Percentiles rank a stretch among this genome's conserved stretches.
Conservation (phyloP, 2,113 vertebrate genomes). For the Podarcis cretensis region DNA sequence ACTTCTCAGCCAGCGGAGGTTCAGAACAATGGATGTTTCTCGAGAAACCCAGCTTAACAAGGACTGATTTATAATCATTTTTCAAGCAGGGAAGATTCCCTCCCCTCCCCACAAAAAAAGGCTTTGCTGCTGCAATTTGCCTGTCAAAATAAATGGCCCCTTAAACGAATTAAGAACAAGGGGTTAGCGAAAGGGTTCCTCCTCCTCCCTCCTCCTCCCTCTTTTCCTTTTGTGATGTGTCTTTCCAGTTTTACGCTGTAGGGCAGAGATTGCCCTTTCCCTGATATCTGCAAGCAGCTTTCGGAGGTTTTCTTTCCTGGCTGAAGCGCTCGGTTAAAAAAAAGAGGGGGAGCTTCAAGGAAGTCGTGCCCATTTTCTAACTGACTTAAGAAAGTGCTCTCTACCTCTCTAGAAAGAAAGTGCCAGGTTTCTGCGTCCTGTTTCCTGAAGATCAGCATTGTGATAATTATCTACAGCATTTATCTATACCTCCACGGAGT, state of each 20-base stretch:
- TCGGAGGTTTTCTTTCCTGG: no score
- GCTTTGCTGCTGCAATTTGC: background rate
- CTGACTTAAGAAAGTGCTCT: background rate
- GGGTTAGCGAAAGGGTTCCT: background rate
- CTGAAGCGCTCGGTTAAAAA: no score
- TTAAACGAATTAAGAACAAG: conserved; percentile 20
- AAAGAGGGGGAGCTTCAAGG: no score
- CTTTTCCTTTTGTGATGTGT: no score
- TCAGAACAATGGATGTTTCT: background rate
- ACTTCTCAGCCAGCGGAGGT: no score
- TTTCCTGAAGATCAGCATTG: background rate
- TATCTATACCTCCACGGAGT: no score
- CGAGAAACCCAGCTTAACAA: background rate
- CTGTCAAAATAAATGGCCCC: conserved; percentile 10
- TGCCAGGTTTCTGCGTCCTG: background rate
- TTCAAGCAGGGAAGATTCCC: background rate
- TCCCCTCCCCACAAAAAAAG: no score
- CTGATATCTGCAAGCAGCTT: no score
- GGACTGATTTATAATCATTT: background rate
- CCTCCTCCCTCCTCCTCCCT: background rate
- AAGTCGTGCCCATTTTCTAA: background rate
- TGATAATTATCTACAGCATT: no score
- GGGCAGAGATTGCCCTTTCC: no score
- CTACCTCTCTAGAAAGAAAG: background rate
- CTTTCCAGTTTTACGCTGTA: no score